These are phyloP conservation scores for Zapornia atra DNA, from an alignment of 2,113 vertebrate species.

Conservation along the genomic window DNA sequence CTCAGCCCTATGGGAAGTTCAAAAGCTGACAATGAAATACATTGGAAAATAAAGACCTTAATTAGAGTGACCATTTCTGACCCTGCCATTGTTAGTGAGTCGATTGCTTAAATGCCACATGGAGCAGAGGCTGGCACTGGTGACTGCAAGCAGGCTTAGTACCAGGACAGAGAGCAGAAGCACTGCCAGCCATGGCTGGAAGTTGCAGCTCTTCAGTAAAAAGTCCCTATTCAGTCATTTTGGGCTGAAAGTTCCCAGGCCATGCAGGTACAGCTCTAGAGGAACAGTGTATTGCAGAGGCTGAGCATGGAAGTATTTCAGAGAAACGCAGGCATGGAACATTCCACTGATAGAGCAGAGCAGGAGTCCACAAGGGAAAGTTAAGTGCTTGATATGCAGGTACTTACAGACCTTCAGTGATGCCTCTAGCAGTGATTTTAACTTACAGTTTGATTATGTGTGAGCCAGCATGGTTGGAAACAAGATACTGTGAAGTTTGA, in stretches of 20 bases:
- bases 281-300: background rate
- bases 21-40: background rate
- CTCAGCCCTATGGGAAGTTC: background rate
- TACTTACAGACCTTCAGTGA: background rate
- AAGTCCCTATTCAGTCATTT: background rate
- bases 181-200: background rate
- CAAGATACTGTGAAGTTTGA: background rate
- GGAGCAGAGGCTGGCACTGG: background rate
- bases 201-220: background rate
- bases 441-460: background rate
- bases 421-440: background rate
- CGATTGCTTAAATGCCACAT: background rate
- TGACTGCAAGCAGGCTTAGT: background rate
- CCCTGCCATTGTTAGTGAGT: background rate
- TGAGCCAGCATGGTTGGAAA: background rate
- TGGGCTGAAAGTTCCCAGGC: fast-evolving
- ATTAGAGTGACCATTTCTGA: background rate
- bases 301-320: background rate
- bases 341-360: background rate
- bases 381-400: background rate
- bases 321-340: background rate
- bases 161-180: background rate
- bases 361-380: background rate
- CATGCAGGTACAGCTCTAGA: background rate
- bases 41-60: conserved; percentile 12